A percentile compares a stretch with the other conserved stretches of the same genome.
phyloP scores from a whole-genome alignment of 92 coral and sea anemone species.

The Zoanthus sociatus region DNA sequence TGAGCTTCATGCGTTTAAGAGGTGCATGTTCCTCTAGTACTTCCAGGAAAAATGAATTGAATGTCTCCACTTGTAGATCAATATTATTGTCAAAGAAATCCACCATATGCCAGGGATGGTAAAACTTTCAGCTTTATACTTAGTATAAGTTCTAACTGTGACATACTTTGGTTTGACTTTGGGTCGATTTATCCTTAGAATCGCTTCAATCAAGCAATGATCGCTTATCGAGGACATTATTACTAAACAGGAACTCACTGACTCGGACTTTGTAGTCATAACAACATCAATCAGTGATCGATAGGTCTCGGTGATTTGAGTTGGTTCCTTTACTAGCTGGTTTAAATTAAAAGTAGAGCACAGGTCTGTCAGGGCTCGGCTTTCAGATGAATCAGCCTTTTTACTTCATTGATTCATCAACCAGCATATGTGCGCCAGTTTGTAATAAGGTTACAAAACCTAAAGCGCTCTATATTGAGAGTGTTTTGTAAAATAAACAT shows the following conservation, averaged over 20 bases:
- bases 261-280: constrained; percentile 40
- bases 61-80: constrained; percentile 39
- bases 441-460: too few relatives aligned
- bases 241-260: constrained; percentile 55
- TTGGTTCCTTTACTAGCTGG: too few relatives aligned
- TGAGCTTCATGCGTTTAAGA: constrained; percentile 47
- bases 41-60: constrained; percentile 42
- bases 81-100: constrained; percentile 35
- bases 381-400: too few relatives aligned
- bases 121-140: constrained; percentile 37
- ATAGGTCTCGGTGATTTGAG: too few relatives aligned
- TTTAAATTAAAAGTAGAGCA: too few relatives aligned
- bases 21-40: constrained; percentile 46
- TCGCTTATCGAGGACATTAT: constrained; percentile 59
- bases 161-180: too few relatives aligned
- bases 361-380: too few relatives aligned
- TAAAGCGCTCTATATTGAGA: too few relatives aligned
- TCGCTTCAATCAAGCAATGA: constrained; percentile 53
- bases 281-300: constrained; percentile 57
- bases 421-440: too few relatives aligned
- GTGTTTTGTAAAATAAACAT: too few relatives aligned
- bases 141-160: constrained; percentile 30
- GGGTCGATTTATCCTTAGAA: constrained; percentile 6
- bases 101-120: constrained; percentile 53
- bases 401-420: too few relatives aligned